Base-by-base conservation (phyloP, 2,888 invertebrate genomes). In the Escarpia spicata region DNA sequence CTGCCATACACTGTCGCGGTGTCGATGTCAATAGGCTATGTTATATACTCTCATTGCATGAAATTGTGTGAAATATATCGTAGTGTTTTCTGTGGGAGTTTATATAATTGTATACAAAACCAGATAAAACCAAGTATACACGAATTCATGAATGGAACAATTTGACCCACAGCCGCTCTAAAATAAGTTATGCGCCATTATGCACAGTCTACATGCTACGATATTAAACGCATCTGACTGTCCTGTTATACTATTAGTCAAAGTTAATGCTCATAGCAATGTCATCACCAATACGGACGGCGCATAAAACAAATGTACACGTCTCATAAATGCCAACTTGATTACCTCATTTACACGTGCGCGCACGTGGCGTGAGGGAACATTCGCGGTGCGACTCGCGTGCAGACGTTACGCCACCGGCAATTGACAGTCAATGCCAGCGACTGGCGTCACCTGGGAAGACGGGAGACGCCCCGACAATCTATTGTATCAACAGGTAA, bases 401-500 rank as follows among this genome's bases (percentile, higher is more conserved):
- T 26, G 75, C 19, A 75, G 26, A 26, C n/a, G 75, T 75, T 26
- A 75, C 75, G 75, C 75, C 75, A 75, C 26, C 2, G 75, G n/a
- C 75, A 75, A 75, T 75, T 26, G 19, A 19, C 52, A 52, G 9
- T 52, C 12, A 52, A 52, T 12, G 52, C 52, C 19, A 26, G n/a
- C 75, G 75, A 75, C 75, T 19, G 75, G 75, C 75, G 75, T 75
- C 75, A n/a, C 75, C 19, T 3, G 75, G 75, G 3, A n/a, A 3
- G 75, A 4, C 52, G 52, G 75, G 75, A 75, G n/a, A 75, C 75
- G 75, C 75, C 75, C 75, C 75, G n/a, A 75, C 75, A 75, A 75
- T 75, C 75, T 75, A 75, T 75, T 75, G 75, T n/a, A 75, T 75
- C 75, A 75, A 75, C 75, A 75, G 26, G 75, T 75, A 75, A 75